phyloP scores from a whole-genome alignment of 2,888 invertebrate genomes.

The Latrodectus hesperus region DNA sequence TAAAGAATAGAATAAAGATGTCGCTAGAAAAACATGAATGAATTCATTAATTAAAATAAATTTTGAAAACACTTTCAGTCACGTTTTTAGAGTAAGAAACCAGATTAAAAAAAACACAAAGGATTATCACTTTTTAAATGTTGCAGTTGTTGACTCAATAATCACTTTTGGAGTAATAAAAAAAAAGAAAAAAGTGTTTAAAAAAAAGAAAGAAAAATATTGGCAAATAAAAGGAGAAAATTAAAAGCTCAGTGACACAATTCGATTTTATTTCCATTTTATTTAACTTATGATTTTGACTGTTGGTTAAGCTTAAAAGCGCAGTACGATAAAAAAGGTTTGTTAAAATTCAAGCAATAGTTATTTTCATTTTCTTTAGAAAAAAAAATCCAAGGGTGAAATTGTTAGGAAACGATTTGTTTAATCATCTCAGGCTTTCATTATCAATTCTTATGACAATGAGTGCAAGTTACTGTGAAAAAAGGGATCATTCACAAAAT shows the following conservation, averaged over 20 bases:
- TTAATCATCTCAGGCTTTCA: slow-evolving; percentile 64
- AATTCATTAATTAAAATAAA: slow-evolving; percentile 66
- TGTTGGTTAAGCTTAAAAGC: slow-evolving; percentile 47
- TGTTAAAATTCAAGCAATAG: too few species aligned
- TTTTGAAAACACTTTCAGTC: slow-evolving; percentile 59
- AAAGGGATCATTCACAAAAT: slow-evolving; percentile 25
- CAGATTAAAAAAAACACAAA: slow-evolving; percentile 45
- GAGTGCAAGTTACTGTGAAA: slow-evolving; percentile 28
- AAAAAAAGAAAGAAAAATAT: slow-evolving; percentile 9
- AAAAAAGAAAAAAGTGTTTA: not conserved
- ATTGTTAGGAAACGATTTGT: slow-evolving; percentile 48
- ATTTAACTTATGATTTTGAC: slow-evolving; percentile 63
- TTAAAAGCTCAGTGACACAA: slow-evolving; percentile 55
- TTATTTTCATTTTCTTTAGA: too few species aligned
- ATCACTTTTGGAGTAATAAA: slow-evolving; percentile 60
- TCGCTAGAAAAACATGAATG: slow-evolving; percentile 10
- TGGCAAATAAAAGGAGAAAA: slow-evolving; percentile 43
- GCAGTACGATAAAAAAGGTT: slow-evolving; percentile 7
- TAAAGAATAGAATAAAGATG: slow-evolving; percentile 10
- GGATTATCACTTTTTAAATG: slow-evolving; percentile 67
- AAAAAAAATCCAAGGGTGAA: not conserved
- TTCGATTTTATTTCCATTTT: slow-evolving; percentile 59
- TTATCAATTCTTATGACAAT: slow-evolving; percentile 53
- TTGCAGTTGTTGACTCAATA: slow-evolving; percentile 66
- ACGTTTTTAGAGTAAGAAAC: slow-evolving; percentile 39